phyloP scores from a whole-genome alignment of 2,113 vertebrate genomes.

The Dinomys branickii region DNA sequence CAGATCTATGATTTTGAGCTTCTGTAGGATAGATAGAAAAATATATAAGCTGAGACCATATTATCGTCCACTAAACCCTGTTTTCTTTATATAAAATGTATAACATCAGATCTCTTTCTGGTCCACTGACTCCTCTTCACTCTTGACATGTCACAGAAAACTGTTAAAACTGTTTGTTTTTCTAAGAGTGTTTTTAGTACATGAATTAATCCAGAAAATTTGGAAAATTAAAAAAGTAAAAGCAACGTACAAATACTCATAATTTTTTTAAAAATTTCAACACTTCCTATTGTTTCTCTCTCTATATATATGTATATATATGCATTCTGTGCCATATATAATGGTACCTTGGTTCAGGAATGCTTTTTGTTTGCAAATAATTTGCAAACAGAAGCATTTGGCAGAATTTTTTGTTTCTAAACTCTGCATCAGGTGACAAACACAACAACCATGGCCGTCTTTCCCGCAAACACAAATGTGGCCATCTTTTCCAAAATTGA shows the following conservation, averaged over 20 bases:
- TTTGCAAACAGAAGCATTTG: background rate
- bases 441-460: background rate
- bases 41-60: background rate
- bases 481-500: background rate
- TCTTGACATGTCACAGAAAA: background rate
- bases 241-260: background rate
- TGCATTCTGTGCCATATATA: background rate
- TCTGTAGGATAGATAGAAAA: background rate
- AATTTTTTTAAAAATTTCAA: background rate
- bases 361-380: background rate
- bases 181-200: background rate
- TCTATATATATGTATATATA: background rate
- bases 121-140: background rate
- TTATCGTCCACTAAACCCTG: background rate
- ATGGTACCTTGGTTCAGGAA: background rate
- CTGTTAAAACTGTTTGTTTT: background rate
- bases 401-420: background rate
- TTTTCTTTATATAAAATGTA: conserved; percentile 35
- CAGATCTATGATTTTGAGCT: conserved; percentile 24
- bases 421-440: background rate
- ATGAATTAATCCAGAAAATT: conserved; percentile 42
- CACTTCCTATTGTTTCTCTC: background rate
- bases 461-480: background rate
- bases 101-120: background rate
- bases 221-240: conserved; percentile 1